Evolutionary conservation across 2,797 vertebrate genomes (phyloP).

Genomic region (Scolopax bukidnonensis): DNA sequence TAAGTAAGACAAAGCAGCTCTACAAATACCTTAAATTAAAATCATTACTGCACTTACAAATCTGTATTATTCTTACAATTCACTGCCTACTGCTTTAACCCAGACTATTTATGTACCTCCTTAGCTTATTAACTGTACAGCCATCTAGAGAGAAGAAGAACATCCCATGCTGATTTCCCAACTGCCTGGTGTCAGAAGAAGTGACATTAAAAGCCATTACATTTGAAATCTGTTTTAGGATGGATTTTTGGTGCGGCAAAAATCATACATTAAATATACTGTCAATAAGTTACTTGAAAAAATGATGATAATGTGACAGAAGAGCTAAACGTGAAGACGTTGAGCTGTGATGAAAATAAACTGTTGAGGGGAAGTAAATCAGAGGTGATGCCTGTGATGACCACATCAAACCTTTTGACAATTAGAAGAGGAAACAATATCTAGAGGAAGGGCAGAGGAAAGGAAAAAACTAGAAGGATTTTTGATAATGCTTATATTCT

Average conservation of each 20-base stretch:
- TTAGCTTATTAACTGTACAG: neutral
- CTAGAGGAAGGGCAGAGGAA: neutral
- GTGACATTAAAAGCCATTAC: conserved; percentile 8
- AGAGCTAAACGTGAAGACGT: neutral
- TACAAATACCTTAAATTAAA: conserved; percentile 33
- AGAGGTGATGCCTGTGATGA: neutral
- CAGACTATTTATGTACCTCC: neutral
- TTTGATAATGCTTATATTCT: neutral
- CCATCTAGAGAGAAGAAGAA: conserved; percentile 13
- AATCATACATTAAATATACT: neutral
- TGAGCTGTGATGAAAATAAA: neutral
- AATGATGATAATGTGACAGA: conserved; percentile 17
- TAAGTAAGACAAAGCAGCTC: conserved; percentile 14
- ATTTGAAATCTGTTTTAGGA: conserved; percentile 6
- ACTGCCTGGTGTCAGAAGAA: neutral
- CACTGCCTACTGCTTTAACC: conserved; percentile 9
- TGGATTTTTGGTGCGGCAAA: neutral
- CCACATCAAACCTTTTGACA: neutral
- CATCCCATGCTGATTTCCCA: neutral
- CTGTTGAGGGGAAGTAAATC: neutral
- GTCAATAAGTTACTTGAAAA: conserved; percentile 38
- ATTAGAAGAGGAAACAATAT: neutral
- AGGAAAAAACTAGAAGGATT: neutral
- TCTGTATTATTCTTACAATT: conserved; percentile 1
- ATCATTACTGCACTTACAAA: neutral